phyloP scores from a whole-genome alignment of 2,888 invertebrate genomes.

The Athripsodes cinereus region DNA sequence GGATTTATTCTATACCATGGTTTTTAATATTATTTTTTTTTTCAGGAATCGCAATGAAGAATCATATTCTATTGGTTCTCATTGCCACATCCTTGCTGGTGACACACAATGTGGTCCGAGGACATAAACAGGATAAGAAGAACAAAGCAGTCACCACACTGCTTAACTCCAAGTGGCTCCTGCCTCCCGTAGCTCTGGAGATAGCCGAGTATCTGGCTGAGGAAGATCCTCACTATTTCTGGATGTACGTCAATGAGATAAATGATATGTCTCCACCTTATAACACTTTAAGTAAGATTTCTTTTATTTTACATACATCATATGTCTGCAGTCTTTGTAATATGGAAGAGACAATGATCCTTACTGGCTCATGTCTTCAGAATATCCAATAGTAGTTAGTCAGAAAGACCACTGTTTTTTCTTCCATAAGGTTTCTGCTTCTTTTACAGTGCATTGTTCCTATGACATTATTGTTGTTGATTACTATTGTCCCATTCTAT shows the following conservation, averaged over 20 bases:
- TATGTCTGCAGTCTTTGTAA: too few species aligned
- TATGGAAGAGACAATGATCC: too few species aligned
- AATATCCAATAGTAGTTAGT: too few species aligned
- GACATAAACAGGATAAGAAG: constrained; percentile 41
- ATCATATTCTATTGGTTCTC: background rate
- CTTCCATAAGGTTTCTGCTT: too few species aligned
- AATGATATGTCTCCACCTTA: constrained; percentile 56
- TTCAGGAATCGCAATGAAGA: background rate
- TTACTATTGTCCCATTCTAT: too few species aligned
- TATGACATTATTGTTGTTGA: too few species aligned
- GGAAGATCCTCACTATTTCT: constrained; percentile 74
- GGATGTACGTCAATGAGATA: constrained; percentile 73
- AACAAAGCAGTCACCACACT: constrained; percentile 79
- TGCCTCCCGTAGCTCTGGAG: constrained; percentile 87
- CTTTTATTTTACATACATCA: too few species aligned
- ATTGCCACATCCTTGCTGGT: background rate
- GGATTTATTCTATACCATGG: too few species aligned
- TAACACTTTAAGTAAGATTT: constrained; percentile 54
- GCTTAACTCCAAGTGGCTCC: constrained; percentile 91
- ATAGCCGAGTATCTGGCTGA: constrained; percentile 80
- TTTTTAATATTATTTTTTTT: too few species aligned
- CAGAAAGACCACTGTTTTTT: too few species aligned
- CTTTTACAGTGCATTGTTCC: too few species aligned
- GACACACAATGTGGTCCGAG: background rate
- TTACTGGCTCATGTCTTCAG: too few species aligned